These are phyloP conservation scores for Ochotona princeps DNA, from an alignment of 2,113 vertebrate genomes.

Conservation along the genomic window DNA sequence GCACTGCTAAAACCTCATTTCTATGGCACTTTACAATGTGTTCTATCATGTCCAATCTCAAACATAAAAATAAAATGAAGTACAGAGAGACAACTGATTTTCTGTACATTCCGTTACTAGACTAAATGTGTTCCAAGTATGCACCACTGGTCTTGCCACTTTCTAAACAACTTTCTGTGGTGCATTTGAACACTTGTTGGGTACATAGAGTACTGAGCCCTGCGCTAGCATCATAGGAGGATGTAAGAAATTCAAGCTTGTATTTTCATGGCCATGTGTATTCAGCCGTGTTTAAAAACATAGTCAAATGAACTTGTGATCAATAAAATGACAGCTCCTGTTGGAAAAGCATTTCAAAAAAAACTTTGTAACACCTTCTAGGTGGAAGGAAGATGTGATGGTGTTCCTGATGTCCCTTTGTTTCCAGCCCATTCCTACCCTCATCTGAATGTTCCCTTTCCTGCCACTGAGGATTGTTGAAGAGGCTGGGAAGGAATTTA, in stretches of 20 bases:
- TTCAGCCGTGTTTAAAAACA: neutral
- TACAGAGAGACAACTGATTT: neutral
- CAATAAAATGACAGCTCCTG: neutral
- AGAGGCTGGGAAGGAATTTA: neutral
- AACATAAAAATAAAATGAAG: neutral
- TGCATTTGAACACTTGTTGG: neutral
- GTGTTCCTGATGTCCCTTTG: neutral
- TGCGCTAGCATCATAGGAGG: neutral
- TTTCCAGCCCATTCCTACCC: neutral
- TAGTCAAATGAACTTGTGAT: neutral
- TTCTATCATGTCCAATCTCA: neutral
- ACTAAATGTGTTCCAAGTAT: neutral
- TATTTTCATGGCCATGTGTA: neutral
- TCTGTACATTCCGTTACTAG: neutral
- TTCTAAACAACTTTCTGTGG: neutral
- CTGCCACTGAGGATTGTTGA: neutral
- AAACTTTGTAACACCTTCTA: neutral
- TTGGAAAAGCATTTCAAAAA: neutral
- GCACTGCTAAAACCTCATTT: neutral
- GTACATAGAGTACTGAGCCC: neutral
- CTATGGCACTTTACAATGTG: neutral
- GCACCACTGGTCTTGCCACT: neutral
- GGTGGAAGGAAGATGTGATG: neutral
- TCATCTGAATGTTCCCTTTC: neutral
- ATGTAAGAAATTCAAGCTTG: neutral